Percentiles rank a stretch among this genome's conserved stretches.
These are phyloP conservation scores for Parazoanthus atlanticus DNA, from an alignment of 92 coral and sea anemone species.

Conservation along the genomic window DNA sequence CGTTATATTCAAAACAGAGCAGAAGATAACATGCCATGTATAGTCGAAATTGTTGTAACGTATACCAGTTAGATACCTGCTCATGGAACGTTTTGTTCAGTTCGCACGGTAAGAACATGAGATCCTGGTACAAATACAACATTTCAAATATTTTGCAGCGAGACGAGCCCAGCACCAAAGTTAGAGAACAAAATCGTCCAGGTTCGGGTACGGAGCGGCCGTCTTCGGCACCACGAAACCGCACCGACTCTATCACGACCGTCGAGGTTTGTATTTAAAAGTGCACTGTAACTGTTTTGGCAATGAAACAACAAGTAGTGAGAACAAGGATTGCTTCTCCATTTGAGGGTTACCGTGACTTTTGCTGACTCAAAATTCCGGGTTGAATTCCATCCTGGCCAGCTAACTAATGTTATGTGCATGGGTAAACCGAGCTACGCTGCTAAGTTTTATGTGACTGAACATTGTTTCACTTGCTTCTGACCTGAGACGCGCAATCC, in stretches of 20 bases:
- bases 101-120: neutral
- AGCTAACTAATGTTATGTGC: no score
- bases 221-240: conserved; percentile 82
- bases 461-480: neutral
- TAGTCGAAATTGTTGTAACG: neutral
- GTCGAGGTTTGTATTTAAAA: conserved; percentile 72
- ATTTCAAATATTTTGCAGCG: conserved; percentile 49
- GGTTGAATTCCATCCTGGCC: no score
- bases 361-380: no score
- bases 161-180: conserved; percentile 38
- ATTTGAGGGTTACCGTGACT: neutral
- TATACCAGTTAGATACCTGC: no score
- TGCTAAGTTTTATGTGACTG: neutral
- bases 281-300: neutral
- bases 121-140: neutral
- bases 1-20: no score
- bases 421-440: neutral
- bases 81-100: no score
- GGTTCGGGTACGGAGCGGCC: conserved; percentile 74
- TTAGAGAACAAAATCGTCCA: conserved; percentile 56
- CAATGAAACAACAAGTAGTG: neutral
- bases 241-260: conserved; percentile 90
- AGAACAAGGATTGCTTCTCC: neutral
- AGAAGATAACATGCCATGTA: no score
- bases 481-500: neutral